phyloP scores from a whole-genome alignment of 2,113 vertebrate genomes.

The Hoplias malabaricus region DNA sequence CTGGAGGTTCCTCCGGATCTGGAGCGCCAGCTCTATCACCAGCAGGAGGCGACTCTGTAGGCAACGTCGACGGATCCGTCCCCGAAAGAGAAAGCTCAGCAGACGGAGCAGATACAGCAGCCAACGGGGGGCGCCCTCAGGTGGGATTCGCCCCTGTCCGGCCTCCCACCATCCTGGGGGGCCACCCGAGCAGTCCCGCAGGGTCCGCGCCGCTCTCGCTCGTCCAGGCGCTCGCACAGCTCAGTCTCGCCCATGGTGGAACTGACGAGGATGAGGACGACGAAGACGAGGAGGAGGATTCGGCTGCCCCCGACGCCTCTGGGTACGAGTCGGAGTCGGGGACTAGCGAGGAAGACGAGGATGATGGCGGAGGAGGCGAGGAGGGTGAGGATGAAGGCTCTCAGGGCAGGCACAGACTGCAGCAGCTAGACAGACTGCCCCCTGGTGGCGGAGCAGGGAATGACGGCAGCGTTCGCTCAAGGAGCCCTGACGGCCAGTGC shows the following conservation, averaged over 20 bases:
- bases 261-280: conserved; percentile 81
- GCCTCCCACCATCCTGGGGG: conserved; percentile 79
- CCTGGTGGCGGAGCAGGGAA: conserved; percentile 53
- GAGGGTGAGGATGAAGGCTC: conserved; percentile 69
- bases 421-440: conserved; percentile 64
- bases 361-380: conserved; percentile 53
- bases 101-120: conserved; percentile 83
- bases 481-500: conserved; percentile 93
- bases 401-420: conserved; percentile 78
- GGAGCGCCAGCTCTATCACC: background rate
- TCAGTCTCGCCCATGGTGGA: conserved; percentile 77
- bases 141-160: conserved; percentile 69
- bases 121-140: conserved; percentile 52
- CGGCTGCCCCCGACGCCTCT: conserved; percentile 73
- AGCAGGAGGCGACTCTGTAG: background rate
- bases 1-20: conserved; percentile 37
- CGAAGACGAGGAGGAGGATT: conserved; percentile 68
- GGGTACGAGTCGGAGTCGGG: conserved; percentile 81
- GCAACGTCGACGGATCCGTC: conserved; percentile 50
- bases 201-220: conserved; percentile 72
- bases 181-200: conserved; percentile 73
- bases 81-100: conserved; percentile 82
- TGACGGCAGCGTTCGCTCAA: conserved; percentile 74
- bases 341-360: conserved; percentile 80
- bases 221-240: conserved; percentile 85